Base-by-base conservation (phyloP, 2,888 invertebrate species). In the Drosophila tanythrix region DNA sequence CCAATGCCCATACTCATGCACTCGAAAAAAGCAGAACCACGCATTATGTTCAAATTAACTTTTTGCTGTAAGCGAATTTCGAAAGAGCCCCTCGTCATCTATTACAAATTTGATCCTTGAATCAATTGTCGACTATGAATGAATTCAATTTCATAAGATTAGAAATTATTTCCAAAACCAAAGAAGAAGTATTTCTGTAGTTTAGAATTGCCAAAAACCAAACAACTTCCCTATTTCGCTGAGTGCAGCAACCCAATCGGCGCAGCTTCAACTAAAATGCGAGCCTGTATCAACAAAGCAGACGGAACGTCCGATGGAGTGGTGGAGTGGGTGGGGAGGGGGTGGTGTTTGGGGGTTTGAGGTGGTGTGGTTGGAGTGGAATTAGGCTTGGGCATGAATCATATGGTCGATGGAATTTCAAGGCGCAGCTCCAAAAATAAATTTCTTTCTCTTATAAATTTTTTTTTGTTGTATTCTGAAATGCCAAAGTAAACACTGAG, bases 341-440 rank as follows among this genome's bases (percentile, higher is more conserved):
- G 29, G 18, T 7, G 10, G 29, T 10, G 6, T 25, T 10, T n/a
- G n/a, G 50, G 50, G 35, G 18, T 27, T 11, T 15, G 25, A 25
- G 2, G 6, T 10, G 38, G 18, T n/a, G 18, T 40, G 38, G 38
- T 18, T n/a, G 46, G 2, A 46, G 15, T 27, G 7, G 38, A 56
- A 38, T 51, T 43, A 21, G 38, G 48, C 52, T 52, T 36, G 43
- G 35, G 18, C 27, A 55, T 69, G 74, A 76, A 79, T 87, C 79
- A 79, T 83, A 62, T 79, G 76, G 60, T 76, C 79, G 70, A 81
- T 84, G 79, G 77, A 83, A 79, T 81, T 83, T 73, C 83, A 76
- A 74, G 79, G 78, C 81, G 52, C 72, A 81, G 81, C 73, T 71
- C 73, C 71, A 38, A 38, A 80, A 77, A 72, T 72, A 82, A 61